Evolutionary conservation across 2,888 invertebrate genomes (phyloP), one percentile per base, ranked within the genome.

Genomic region (Coronaproctus castanopsis): DNA sequence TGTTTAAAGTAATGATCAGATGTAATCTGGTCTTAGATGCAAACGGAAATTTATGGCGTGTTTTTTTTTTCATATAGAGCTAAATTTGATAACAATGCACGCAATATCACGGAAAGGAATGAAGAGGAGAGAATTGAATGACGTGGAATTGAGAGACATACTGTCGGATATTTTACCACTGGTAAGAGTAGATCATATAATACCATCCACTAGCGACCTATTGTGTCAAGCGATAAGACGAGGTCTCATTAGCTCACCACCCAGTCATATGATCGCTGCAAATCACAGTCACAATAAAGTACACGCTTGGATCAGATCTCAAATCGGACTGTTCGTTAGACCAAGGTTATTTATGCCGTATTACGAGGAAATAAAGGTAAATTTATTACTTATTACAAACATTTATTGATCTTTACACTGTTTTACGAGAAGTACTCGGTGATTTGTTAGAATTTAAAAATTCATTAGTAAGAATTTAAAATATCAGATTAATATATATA

Each of bases 301-400:
- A 64, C 84, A 82, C 70, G 87, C 87, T 51, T 88, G 88, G 88
- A 84, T 87, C 63, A 80, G 84, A 21, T 80, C 83, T 57, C 79
- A 79, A 18, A 67, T 66, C 20, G 85, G 85, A 59, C 74, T 85
- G 14, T 82, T 80, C 70, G 82, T 89, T 3, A 81, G 90, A 65
- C 91, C 95, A 57, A 77, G 96, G 53, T 80, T 92, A 63, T 96
- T 93, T 74, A 84, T 88, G 78, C 93, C 95, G 50, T 93, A 93
- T 71, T 87, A 88, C 67, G 93, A 95, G 71, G 95, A 93, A 76
- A 81, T 90, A 14, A 93, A 92, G 79, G 85, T 85, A 67, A 60
- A 8, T 36, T n/a, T n/a, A n/a, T n/a, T n/a, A n/a, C 63, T 57
- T 50, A 24, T 5, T 51, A 8, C 18, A 18, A 50, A 1, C 3